Evolutionary conservation across 92 coral and sea anemone genomes (phyloP), one percentile per base, ranked within the genome.

Genomic region (Zoanthus sansibaricus): DNA sequence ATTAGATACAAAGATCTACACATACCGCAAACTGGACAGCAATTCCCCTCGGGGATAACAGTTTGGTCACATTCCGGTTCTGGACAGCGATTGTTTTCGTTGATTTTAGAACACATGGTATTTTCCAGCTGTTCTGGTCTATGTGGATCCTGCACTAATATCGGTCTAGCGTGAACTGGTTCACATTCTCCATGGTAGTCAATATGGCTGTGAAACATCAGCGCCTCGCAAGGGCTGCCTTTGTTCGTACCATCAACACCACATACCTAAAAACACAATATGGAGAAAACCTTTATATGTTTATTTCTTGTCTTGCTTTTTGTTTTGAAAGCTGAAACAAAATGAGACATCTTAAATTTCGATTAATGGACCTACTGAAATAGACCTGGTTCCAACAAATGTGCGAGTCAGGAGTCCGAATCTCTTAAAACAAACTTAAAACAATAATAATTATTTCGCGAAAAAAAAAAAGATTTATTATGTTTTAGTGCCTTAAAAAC

Each of bases 131-230:
- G 87, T 6, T 82, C 71, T 17, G 69, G 56, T 3, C 76, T 86
- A 33, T 47, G 77, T 25, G 83, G 83, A 14, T 48, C 66, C 4
- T 73, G 64, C 14, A 87, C 71, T 82, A 92, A 78, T 78, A 91
- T 86, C 66, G 95, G 90, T 61, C 92, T 83, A 37, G 92, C 93
- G 31, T 82, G 91, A 18, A 78, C 82, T 31, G 83, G 78, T 84
- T 97, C 99, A 64, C 99, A 97, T 52, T 78, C 76, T 64, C 99
- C 98, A 9, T 87, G 93, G 87, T 97, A 97, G 74, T 97, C 99
- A 13, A 97, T 90, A 86, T 95, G 91, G 69, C 91, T 92, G 48
- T 91, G 78, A 18, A 87, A 87, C 64, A 78, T 72, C 30, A 84
- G 71, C 20, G 98, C 94, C 91, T 93, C 93, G 71, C 99, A 97